Percentiles rank a stretch among this genome's conserved stretches.
phyloP scores from a whole-genome alignment of 2,888 invertebrate species.

The Volucella bombylans region DNA sequence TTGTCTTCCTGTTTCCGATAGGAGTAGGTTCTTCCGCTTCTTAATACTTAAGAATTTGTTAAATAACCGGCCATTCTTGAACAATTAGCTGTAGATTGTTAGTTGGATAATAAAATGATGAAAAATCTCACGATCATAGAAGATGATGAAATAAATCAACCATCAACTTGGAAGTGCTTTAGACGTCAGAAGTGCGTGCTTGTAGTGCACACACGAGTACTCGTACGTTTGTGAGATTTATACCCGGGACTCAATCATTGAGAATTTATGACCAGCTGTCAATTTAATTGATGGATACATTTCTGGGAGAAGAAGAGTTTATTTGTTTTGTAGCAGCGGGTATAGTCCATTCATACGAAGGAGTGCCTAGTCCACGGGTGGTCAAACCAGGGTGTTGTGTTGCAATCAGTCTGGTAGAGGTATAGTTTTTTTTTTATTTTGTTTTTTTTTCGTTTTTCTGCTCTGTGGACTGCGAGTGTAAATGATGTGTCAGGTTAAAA shows the following conservation, averaged over 20 bases:
- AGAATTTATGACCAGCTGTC: slow-evolving; percentile 70
- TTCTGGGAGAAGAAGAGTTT: slow-evolving; percentile 45
- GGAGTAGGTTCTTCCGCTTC: too few species aligned
- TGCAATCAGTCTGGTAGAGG: slow-evolving; percentile 46
- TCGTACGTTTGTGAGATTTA: slow-evolving; percentile 46
- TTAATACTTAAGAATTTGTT: not conserved
- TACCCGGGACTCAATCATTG: slow-evolving; percentile 60
- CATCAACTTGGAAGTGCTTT: slow-evolving; percentile 22
- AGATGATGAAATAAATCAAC: slow-evolving; percentile 49
- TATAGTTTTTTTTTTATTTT: slow-evolving; percentile 9
- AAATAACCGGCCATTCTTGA: not conserved
- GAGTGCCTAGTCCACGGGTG: slow-evolving; percentile 58
- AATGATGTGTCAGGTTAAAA: slow-evolving; percentile 60
- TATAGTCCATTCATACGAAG: not conserved
- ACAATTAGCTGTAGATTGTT: slow-evolving; percentile 46
- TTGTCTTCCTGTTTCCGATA: slow-evolving; percentile 48
- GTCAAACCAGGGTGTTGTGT: slow-evolving; percentile 60
- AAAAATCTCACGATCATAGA: slow-evolving; percentile 21
- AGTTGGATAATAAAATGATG: slow-evolving; percentile 18
- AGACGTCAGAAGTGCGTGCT: slow-evolving; percentile 8
- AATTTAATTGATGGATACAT: slow-evolving; percentile 70
- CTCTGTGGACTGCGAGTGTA: slow-evolving; percentile 23
- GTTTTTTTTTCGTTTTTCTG: not conserved
- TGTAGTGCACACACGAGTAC: slow-evolving; percentile 23
- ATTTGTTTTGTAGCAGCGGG: slow-evolving; percentile 50